Evolutionary conservation across 2,113 vertebrate genomes (phyloP).

Genomic region (Zosterops pallidus): DNA sequence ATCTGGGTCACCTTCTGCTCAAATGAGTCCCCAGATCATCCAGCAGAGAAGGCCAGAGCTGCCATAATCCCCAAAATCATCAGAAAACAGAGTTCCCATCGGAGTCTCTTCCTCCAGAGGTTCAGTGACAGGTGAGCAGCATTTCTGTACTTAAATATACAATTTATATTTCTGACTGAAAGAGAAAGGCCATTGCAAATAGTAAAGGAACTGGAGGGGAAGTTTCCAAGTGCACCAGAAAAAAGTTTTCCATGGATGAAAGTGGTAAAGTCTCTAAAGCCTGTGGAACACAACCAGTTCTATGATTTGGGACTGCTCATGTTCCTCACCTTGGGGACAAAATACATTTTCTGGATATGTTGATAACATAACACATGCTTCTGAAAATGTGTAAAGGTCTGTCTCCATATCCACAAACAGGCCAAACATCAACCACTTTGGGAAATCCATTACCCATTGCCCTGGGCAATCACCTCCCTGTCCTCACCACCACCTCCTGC

Average conservation of each 20-base stretch:
- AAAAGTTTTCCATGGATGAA: neutral
- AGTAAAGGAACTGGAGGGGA: neutral
- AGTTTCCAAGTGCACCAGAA: neutral
- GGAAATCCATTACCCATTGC: neutral
- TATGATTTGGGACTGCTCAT: neutral
- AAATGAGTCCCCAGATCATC: neutral
- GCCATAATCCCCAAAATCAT: neutral
- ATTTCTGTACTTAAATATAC: neutral
- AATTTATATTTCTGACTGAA: neutral
- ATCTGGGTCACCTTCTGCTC: neutral
- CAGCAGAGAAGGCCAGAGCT: neutral
- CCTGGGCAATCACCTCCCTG: neutral
- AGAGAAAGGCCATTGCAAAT: neutral
- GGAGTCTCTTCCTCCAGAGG: neutral
- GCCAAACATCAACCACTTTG: neutral
- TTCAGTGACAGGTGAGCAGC: neutral
- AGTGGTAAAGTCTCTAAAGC: neutral
- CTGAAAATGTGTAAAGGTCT: neutral
- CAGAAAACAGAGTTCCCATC: neutral
- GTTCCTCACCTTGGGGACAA: neutral
- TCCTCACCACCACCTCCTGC: neutral
- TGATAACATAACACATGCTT: fast-evolving
- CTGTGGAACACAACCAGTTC: neutral
- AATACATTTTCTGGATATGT: fast-evolving
- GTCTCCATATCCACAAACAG: neutral